These are phyloP conservation scores for Petrocephalus schoutedeni DNA, from an alignment of 2,797 vertebrate species.

Conservation along the genomic window DNA sequence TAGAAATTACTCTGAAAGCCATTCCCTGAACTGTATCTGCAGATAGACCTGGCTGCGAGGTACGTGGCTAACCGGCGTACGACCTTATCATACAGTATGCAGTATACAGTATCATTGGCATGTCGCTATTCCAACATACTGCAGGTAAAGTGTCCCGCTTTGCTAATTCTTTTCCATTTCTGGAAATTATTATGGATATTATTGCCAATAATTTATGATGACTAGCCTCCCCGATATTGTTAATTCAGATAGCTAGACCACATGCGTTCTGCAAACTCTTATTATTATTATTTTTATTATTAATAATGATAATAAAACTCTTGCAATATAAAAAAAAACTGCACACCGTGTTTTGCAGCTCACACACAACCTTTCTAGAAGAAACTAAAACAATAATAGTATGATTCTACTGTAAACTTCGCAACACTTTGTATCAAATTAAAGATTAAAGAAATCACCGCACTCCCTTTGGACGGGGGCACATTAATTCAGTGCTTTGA, in stretches of 20 bases:
- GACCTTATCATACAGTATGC: not conserved
- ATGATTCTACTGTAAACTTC: not conserved
- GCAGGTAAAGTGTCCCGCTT: not conserved
- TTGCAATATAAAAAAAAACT: too few relatives aligned
- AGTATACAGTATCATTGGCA: not conserved
- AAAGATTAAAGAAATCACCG: constrained; percentile 15
- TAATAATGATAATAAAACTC: not conserved
- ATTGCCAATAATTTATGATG: not conserved
- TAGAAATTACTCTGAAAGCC: not conserved
- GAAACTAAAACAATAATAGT: not conserved
- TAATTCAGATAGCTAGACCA: not conserved
- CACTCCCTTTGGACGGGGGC: not conserved
- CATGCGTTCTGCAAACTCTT: not conserved
- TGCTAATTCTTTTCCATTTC: not conserved
- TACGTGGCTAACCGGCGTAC: not conserved
- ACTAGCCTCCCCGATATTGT: not conserved
- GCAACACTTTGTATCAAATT: constrained; percentile 15
- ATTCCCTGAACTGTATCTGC: not conserved
- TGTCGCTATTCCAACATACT: not conserved
- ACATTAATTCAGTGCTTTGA: constrained; percentile 14
- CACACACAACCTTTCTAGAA: not conserved
- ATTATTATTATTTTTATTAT: not conserved
- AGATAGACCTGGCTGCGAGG: not conserved
- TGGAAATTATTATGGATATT: not conserved
- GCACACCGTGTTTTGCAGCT: too few relatives aligned